Percentiles rank a stretch among this genome's conserved stretches.
phyloP scores from a whole-genome alignment of 2,113 vertebrate species.

The Motacilla alba region DNA sequence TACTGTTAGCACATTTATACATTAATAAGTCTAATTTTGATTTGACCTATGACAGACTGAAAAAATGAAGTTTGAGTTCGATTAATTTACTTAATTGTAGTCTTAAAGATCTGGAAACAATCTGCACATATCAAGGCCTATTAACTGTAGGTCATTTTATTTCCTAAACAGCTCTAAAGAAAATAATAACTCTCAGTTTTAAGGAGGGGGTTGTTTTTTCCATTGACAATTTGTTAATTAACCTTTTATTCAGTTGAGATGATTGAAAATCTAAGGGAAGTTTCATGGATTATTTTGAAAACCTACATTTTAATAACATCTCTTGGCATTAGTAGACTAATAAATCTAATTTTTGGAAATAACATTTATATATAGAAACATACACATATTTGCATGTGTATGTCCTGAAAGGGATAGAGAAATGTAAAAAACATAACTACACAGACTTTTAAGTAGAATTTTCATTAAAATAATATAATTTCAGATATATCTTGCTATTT shows the following conservation, averaged over 20 bases:
- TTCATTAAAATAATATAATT: not conserved
- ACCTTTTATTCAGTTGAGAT: not conserved
- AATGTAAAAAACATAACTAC: not conserved
- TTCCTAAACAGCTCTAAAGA: not conserved
- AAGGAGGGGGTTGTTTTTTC: rapidly evolving
- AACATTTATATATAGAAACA: not conserved
- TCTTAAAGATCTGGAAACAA: not conserved
- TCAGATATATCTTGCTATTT: not conserved
- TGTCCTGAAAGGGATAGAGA: not conserved
- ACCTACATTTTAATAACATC: not conserved
- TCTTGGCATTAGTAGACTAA: not conserved
- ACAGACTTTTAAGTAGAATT: not conserved
- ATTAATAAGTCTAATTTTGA: not conserved
- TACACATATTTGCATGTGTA: not conserved
- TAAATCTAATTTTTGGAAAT: not conserved
- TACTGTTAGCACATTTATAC: not conserved
- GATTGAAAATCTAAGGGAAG: not conserved
- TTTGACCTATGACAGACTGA: not conserved
- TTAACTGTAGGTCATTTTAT: not conserved
- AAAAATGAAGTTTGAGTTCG: not conserved
- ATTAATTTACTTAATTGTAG: not conserved
- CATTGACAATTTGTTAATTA: not conserved
- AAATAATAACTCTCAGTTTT: not conserved
- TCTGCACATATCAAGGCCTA: not conserved
- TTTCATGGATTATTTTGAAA: not conserved